Evolutionary conservation across 2,113 vertebrate genomes (phyloP).

Genomic region (Osmerus eperlanus): DNA sequence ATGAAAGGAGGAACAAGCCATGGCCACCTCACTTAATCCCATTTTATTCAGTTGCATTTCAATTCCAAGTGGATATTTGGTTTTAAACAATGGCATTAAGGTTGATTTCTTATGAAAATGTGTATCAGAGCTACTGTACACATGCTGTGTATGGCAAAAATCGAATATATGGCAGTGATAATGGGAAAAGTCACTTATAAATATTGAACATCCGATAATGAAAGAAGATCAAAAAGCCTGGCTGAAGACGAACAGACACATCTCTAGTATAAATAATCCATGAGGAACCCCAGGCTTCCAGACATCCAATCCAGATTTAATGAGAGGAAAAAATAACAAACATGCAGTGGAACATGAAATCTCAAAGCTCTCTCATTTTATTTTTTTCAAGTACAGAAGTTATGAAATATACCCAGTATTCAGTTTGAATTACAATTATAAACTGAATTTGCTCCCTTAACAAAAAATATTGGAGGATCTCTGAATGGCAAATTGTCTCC

Average conservation of each 20-base stretch:
- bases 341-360: slow-evolving; percentile 53
- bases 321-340: slow-evolving; percentile 60
- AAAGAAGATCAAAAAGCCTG: slow-evolving; percentile 72
- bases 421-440: slow-evolving; percentile 25
- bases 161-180: slow-evolving; percentile 51
- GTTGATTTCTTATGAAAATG: neutral
- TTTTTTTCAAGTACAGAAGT: slow-evolving; percentile 37
- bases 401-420: slow-evolving; percentile 35
- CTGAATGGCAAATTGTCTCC: neutral
- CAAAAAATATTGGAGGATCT: neutral
- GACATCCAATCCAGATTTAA: slow-evolving; percentile 63
- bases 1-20: too few relatives aligned
- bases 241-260: slow-evolving; percentile 61
- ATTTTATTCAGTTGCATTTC: neutral
- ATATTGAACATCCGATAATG: slow-evolving; percentile 72
- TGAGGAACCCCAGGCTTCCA: slow-evolving; percentile 58
- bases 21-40: too few relatives aligned
- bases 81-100: neutral
- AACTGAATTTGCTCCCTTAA: slow-evolving; percentile 31
- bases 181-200: slow-evolving; percentile 63
- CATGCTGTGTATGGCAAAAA: neutral
- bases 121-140: neutral
- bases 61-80: neutral
- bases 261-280: slow-evolving; percentile 68
- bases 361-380: slow-evolving; percentile 31